Evolutionary conservation across 1,140 invertebrate species (phyloP).

Genomic region (Drosophila varians): DNA sequence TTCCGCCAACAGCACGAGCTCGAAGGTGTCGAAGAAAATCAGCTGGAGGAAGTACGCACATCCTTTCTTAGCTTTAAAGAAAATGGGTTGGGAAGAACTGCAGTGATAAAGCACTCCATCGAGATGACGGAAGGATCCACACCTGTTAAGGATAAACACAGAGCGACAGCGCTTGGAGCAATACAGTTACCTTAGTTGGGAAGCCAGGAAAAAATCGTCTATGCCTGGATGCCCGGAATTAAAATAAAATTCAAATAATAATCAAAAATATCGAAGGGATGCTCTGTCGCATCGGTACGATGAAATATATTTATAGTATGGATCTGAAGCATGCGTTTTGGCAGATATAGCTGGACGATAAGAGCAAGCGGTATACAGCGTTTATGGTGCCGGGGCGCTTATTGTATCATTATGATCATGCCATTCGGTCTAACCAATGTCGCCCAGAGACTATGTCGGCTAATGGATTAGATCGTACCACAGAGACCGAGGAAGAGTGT

Average conservation of each 20-base stretch:
- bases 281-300: background rate
- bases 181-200: background rate
- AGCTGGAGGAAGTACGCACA: too few relatives aligned
- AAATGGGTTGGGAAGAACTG: background rate
- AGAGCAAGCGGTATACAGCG: background rate
- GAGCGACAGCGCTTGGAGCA: background rate
- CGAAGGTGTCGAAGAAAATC: too few relatives aligned
- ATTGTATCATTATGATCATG: conserved; percentile 1
- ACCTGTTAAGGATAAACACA: background rate
- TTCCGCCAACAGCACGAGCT: too few relatives aligned
- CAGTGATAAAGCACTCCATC: background rate
- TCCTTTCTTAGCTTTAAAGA: background rate
- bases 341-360: conserved; percentile 3
- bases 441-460: background rate
- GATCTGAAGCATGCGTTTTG: background rate
- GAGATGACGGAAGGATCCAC: background rate
- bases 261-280: background rate
- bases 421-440: conserved; percentile 1
- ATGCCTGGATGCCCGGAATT: background rate
- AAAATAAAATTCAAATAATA: background rate
- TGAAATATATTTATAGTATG: background rate
- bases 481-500: conserved; percentile 15
- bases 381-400: background rate
- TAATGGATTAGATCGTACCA: background rate
- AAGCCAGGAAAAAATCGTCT: conserved; percentile 7